phyloP scores from a whole-genome alignment of 2,113 vertebrate species.

The Onychostoma macrolepis region DNA sequence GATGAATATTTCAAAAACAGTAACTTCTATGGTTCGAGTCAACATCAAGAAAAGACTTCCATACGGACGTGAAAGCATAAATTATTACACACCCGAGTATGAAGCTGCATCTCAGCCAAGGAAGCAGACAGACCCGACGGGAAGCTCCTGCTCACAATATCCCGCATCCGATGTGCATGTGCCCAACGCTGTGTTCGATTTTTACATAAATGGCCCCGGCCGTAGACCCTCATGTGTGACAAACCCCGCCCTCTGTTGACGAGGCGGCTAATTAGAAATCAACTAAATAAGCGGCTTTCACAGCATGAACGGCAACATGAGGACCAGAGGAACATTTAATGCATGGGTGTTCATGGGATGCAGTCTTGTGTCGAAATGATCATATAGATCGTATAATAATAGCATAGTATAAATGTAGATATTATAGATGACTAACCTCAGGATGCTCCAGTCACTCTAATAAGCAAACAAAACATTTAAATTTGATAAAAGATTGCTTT shows the following conservation, averaged over 20 bases:
- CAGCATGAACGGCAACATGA: background rate
- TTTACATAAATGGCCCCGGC: constrained; percentile 76
- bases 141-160: constrained; percentile 57
- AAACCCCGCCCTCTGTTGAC: constrained; percentile 58
- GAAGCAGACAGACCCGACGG: constrained; percentile 54
- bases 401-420: background rate
- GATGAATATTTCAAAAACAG: background rate
- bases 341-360: background rate
- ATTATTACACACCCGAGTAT: constrained; percentile 21
- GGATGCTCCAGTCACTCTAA: background rate
- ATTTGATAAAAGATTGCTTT: background rate
- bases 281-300: background rate
- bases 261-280: background rate
- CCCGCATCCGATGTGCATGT: constrained; percentile 59
- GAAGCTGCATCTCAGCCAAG: background rate
- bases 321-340: background rate
- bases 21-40: background rate
- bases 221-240: constrained; percentile 69
- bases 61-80: background rate
- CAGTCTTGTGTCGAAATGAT: background rate
- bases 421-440: background rate
- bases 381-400: background rate
- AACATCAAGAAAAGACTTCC: background rate
- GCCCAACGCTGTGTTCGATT: constrained; percentile 49
- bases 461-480: background rate